Percentiles rank a stretch among this genome's conserved stretches.
Evolutionary conservation across 1,140 invertebrate genomes (phyloP).

Genomic region (Drosophila pseudoananassae): DNA sequence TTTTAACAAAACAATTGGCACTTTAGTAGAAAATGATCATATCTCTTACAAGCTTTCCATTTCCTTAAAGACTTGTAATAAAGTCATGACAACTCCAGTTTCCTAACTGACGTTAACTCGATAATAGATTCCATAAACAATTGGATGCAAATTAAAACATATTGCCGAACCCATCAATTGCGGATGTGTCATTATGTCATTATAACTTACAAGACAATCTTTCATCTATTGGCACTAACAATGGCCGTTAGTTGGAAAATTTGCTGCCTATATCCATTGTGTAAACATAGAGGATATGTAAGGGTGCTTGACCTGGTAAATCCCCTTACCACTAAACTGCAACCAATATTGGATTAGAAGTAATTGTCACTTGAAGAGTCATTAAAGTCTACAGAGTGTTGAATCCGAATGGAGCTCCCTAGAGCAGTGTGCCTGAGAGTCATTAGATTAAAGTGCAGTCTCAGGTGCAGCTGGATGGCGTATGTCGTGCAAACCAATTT

Average conservation of each 20-base stretch:
- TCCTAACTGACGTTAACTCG: not conserved
- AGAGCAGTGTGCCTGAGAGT: constrained; percentile 49
- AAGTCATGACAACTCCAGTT: not conserved
- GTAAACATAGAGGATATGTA: not conserved
- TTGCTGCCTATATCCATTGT: not conserved
- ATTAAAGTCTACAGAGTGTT: constrained; percentile 7
- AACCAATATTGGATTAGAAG: not conserved
- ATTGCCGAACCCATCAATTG: constrained; percentile 12
- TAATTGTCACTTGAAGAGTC: not conserved
- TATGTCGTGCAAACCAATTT: constrained; percentile 60
- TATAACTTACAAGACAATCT: constrained; percentile 2
- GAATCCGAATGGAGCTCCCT: constrained; percentile 7
- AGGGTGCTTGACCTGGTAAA: constrained; percentile 21
- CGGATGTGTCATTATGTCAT: constrained; percentile 7
- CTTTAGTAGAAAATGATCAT: not conserved
- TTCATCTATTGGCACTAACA: constrained; percentile 14
- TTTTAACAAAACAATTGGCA: not conserved
- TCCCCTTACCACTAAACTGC: not conserved
- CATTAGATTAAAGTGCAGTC: constrained; percentile 64
- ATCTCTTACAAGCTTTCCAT: not conserved
- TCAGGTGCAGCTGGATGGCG: constrained; percentile 62
- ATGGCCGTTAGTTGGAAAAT: constrained; percentile 14
- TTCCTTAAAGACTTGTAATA: not conserved
- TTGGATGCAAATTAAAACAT: constrained; percentile 33
- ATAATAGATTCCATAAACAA: not conserved